A percentile compares a stretch with the other conserved stretches of the same genome.
These are phyloP conservation scores for Sminthurinus aureus DNA, from an alignment of 2,888 invertebrate genomes.

Conservation along the genomic window DNA sequence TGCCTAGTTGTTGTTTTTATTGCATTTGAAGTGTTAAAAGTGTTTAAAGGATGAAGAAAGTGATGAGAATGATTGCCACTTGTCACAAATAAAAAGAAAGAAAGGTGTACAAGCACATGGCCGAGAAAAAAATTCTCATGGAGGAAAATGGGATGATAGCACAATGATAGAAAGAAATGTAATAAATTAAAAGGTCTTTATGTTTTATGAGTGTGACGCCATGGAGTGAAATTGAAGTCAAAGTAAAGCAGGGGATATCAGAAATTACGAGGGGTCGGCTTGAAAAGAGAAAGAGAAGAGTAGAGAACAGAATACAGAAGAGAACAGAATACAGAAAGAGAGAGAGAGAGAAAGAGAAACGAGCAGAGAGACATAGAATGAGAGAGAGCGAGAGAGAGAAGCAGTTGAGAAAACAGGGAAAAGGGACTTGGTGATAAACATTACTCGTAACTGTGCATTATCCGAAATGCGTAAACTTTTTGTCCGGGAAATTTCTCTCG, in stretches of 20 bases:
- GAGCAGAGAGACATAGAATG: too few species aligned
- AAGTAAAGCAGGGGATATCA: conserved; percentile 48
- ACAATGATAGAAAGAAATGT: conserved; percentile 44
- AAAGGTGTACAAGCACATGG: conserved; percentile 33
- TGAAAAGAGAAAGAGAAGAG: conserved; percentile 31
- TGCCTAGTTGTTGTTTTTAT: conserved; percentile 13
- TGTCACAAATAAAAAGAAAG: conserved; percentile 29
- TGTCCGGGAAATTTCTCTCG: conserved; percentile 41
- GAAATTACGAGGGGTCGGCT: conserved; percentile 51
- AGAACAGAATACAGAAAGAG: not conserved
- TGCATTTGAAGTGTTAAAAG: conserved; percentile 1
- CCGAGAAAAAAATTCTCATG: conserved; percentile 33
- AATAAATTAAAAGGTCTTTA: conserved; percentile 46
- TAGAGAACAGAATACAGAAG: conserved; percentile 11
- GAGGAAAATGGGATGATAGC: conserved; percentile 38
- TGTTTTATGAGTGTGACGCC: conserved; percentile 53
- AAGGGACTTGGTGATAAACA: conserved; percentile 46
- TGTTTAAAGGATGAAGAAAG: not conserved
- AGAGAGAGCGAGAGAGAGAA: conserved; percentile 5
- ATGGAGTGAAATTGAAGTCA: conserved; percentile 51
- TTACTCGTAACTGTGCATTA: conserved; percentile 48
- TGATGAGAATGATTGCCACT: conserved; percentile 34
- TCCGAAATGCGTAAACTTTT: conserved; percentile 45
- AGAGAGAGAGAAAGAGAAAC: not conserved
- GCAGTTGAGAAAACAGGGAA: conserved; percentile 31